These are phyloP conservation scores for Tipula helvola DNA, from an alignment of 2,888 invertebrate genomes.

Conservation along the genomic window DNA sequence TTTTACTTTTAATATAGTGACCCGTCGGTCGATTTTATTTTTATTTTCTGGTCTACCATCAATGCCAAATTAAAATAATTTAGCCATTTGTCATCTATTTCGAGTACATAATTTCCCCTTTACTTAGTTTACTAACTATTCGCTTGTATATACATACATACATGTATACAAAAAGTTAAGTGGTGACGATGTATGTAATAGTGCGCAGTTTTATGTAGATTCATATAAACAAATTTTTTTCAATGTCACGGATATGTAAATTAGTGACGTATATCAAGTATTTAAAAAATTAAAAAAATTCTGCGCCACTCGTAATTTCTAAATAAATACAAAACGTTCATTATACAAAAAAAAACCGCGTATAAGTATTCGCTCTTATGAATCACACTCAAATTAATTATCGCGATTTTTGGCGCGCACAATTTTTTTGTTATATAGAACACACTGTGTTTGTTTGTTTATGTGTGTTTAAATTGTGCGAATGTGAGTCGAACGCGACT, in stretches of 20 bases:
- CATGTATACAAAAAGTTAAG: background rate
- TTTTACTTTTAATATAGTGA: background rate
- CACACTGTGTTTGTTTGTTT: background rate
- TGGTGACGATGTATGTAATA: background rate
- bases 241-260: background rate
- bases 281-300: background rate
- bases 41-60: background rate
- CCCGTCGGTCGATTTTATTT: background rate
- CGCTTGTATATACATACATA: background rate
- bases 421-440: background rate
- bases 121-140: background rate
- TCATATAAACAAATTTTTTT: background rate
- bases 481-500: too few relatives aligned
- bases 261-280: background rate
- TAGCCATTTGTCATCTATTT: background rate
- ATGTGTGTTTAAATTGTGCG: too few relatives aligned
- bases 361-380: background rate
- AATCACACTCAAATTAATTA: background rate
- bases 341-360: background rate
- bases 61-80: background rate
- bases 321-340: background rate
- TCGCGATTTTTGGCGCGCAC: background rate
- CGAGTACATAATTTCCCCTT: background rate
- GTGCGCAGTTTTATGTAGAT: background rate
- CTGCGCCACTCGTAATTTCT: background rate